These are phyloP conservation scores for Allacma fusca DNA, from an alignment of 2,888 invertebrate species.

Conservation along the genomic window DNA sequence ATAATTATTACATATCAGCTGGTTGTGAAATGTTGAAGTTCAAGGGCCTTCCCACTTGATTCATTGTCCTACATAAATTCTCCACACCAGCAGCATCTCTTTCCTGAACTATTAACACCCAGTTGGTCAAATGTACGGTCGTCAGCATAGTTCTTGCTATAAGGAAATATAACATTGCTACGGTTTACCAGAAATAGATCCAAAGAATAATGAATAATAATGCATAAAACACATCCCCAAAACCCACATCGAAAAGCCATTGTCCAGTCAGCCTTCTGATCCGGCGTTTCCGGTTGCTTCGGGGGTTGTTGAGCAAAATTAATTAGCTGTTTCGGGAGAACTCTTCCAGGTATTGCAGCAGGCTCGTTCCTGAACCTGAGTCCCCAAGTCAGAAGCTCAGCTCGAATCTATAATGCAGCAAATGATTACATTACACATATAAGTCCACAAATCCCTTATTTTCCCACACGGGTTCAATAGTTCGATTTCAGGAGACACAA, in stretches of 20 bases:
- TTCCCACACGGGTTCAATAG: no score
- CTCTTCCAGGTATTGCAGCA: conserved; percentile 71
- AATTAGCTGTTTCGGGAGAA: conserved; percentile 74
- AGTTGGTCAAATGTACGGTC: conserved; percentile 59
- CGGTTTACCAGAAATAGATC: no score
- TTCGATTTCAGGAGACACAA: no score
- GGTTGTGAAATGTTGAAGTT: conserved; percentile 52
- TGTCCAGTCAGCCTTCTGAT: conserved; percentile 80
- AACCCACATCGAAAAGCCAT: conserved; percentile 48
- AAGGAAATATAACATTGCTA: no score
- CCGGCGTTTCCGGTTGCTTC: conserved; percentile 66
- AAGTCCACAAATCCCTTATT: no score
- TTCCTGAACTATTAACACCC: conserved; percentile 51
- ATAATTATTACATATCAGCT: conserved; percentile 37
- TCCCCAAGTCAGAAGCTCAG: conserved; percentile 32
- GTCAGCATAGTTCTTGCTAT: conserved; percentile 13
- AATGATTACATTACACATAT: no score
- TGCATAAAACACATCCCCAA: no score
- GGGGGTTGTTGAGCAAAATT: conserved; percentile 54
- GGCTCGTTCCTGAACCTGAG: conserved; percentile 68
- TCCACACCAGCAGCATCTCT: conserved; percentile 45
- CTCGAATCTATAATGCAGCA: conserved; percentile 1
- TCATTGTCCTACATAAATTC: conserved; percentile 50
- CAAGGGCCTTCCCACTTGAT: conserved; percentile 47
- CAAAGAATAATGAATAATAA: no score